Evolutionary conservation across 2,797 vertebrate genomes (phyloP).

Genomic region (Neosilurus mollespiculum): DNA sequence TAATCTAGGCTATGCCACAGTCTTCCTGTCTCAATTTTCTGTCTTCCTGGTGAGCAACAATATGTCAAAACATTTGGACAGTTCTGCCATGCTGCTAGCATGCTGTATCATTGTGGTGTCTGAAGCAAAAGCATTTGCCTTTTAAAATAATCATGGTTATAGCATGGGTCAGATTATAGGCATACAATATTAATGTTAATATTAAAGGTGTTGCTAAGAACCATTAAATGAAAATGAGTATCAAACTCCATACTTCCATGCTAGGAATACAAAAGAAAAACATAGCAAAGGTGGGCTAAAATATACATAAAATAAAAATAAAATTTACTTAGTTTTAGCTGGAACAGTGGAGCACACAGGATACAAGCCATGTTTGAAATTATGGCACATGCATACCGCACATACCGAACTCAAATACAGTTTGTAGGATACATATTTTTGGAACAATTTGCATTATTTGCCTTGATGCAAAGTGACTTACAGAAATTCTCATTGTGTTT

Average conservation of each 20-base stretch:
- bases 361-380: neutral
- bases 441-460: neutral
- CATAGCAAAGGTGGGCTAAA: neutral
- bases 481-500: neutral
- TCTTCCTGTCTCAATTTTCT: neutral
- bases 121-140: neutral
- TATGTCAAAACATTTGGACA: conserved; percentile 3
- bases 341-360: too few relatives aligned
- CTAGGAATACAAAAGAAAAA: neutral
- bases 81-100: neutral
- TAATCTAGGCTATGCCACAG: neutral
- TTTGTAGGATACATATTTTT: neutral
- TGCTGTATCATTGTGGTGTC: neutral
- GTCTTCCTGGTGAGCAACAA: conserved; percentile 13
- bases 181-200: neutral
- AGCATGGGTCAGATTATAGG: neutral
- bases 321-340: neutral
- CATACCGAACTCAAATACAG: neutral
- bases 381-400: neutral
- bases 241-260: neutral
- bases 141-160: neutral
- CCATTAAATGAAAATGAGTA: neutral
- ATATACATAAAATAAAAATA: neutral
- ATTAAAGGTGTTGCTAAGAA: neutral
- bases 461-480: neutral